Percentiles rank a stretch among this genome's conserved stretches.
These are phyloP conservation scores for Falco peregrinus DNA, from an alignment of 2,797 vertebrate genomes.

Conservation along the genomic window DNA sequence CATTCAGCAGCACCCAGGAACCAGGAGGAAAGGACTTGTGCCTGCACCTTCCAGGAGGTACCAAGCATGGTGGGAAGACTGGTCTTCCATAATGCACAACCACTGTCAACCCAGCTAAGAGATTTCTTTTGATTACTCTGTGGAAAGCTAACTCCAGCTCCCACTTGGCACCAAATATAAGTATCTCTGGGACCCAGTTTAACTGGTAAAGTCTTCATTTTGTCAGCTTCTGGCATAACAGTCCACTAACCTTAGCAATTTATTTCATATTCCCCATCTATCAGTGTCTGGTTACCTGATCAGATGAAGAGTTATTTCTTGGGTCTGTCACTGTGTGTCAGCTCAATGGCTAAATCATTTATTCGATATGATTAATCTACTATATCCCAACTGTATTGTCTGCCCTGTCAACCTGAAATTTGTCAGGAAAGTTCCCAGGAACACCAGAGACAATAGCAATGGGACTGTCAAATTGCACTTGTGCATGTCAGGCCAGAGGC, in stretches of 20 bases:
- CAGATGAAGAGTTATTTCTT: slow-evolving; percentile 47
- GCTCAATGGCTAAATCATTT: slow-evolving; percentile 1
- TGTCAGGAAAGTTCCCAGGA: not conserved
- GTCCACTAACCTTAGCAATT: slow-evolving; percentile 27
- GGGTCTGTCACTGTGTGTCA: not conserved
- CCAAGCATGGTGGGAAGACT: not conserved
- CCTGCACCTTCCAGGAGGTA: not conserved
- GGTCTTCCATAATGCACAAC: not conserved
- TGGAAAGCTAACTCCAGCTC: not conserved
- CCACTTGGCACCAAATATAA: not conserved
- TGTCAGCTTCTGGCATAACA: slow-evolving; percentile 6
- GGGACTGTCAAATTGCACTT: not conserved
- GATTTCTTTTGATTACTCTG: not conserved
- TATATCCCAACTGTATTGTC: not conserved
- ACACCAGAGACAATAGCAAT: not conserved
- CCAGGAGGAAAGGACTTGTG: not conserved
- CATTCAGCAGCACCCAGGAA: not conserved
- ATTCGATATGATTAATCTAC: slow-evolving; percentile 38
- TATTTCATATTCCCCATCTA: not conserved
- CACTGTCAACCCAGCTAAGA: not conserved
- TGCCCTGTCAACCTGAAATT: not conserved
- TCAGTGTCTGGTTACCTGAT: slow-evolving; percentile 25
- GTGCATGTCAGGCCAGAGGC: not conserved
- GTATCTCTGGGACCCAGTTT: not conserved
- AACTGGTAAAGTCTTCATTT: not conserved